Evolutionary conservation across 1,140 invertebrate species (phyloP).

Genomic region (Globodera ellingtonae): DNA sequence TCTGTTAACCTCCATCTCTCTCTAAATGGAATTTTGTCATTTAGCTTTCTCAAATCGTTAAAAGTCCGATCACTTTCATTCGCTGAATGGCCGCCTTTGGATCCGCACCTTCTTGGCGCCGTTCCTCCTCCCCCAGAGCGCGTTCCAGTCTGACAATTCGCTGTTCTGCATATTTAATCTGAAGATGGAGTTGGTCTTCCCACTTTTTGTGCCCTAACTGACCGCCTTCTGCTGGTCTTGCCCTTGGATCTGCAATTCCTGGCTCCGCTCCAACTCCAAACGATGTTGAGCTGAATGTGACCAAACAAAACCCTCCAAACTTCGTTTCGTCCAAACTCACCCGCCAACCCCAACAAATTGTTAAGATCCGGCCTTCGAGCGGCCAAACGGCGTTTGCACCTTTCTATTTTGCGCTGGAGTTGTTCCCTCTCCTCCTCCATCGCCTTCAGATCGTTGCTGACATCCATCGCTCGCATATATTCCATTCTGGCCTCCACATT

Average conservation of each 20-base stretch:
- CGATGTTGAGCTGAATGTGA: slow-evolving; percentile 35
- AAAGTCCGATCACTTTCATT: slow-evolving; percentile 40
- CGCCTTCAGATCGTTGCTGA: slow-evolving; percentile 47
- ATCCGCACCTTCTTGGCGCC: slow-evolving; percentile 38
- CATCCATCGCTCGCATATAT: slow-evolving; percentile 47
- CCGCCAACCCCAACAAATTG: slow-evolving; percentile 19
- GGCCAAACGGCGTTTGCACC: slow-evolving; percentile 38
- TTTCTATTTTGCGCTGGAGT: slow-evolving; percentile 47
- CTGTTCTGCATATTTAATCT: slow-evolving; percentile 44
- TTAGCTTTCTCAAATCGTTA: neutral
- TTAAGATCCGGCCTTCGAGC: slow-evolving; percentile 40
- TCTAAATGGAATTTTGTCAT: slow-evolving; percentile 26
- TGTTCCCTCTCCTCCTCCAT: slow-evolving; percentile 57
- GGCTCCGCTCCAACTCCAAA: slow-evolving; percentile 38
- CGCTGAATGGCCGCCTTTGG: slow-evolving; percentile 42
- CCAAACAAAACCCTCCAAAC: neutral
- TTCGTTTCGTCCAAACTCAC: neutral
- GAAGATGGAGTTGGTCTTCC: slow-evolving; percentile 23
- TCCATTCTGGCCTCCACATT: slow-evolving; percentile 49
- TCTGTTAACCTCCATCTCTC: slow-evolving; percentile 45
- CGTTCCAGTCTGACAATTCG: slow-evolving; percentile 38
- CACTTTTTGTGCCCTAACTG: slow-evolving; percentile 2
- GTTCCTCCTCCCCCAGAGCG: slow-evolving; percentile 40
- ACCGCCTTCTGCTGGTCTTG: slow-evolving; percentile 52
- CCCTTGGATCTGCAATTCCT: slow-evolving; percentile 45